A percentile compares a stretch with the other conserved stretches of the same genome.
These are phyloP conservation scores for Eulithis prunata DNA, from an alignment of 2,888 invertebrate genomes.

Conservation along the genomic window DNA sequence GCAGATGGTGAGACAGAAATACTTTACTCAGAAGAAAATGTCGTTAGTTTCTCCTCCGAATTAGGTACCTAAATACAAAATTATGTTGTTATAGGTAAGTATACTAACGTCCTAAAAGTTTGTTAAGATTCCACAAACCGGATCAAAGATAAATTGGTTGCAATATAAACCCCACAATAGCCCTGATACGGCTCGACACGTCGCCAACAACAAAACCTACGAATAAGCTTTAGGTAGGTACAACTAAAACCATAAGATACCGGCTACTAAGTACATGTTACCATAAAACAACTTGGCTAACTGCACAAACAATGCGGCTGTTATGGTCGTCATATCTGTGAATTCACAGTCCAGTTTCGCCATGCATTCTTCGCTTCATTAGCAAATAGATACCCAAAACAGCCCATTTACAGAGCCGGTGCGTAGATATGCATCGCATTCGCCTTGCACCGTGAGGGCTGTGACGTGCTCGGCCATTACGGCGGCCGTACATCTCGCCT, in stretches of 20 bases:
- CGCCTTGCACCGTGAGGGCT: constrained; percentile 68
- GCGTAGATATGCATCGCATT: constrained; percentile 80
- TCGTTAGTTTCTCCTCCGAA: not conserved
- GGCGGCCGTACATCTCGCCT: constrained; percentile 75
- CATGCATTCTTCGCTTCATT: constrained; percentile 74
- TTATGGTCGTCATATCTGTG: constrained; percentile 73
- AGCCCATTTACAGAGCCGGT: constrained; percentile 79
- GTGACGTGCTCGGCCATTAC: constrained; percentile 79
- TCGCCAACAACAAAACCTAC: constrained; percentile 34
- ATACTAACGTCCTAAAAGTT: not conserved
- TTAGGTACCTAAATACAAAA: not conserved
- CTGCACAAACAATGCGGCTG: constrained; percentile 65
- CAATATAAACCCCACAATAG: constrained; percentile 33
- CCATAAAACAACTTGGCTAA: constrained; percentile 66
- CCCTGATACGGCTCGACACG: constrained; percentile 32
- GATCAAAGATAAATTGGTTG: constrained; percentile 19
- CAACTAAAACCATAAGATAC: constrained; percentile 38
- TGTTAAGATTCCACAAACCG: constrained; percentile 3
- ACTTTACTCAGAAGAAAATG: not conserved
- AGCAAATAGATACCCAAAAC: constrained; percentile 83
- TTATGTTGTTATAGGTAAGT: no score
- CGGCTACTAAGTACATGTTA: constrained; percentile 42
- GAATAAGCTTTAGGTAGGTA: constrained; percentile 33
- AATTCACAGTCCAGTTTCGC: constrained; percentile 74
- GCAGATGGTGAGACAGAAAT: not conserved